These are phyloP conservation scores for Illadopsis cleaveri DNA, from an alignment of 2,113 vertebrate genomes.

Conservation along the genomic window DNA sequence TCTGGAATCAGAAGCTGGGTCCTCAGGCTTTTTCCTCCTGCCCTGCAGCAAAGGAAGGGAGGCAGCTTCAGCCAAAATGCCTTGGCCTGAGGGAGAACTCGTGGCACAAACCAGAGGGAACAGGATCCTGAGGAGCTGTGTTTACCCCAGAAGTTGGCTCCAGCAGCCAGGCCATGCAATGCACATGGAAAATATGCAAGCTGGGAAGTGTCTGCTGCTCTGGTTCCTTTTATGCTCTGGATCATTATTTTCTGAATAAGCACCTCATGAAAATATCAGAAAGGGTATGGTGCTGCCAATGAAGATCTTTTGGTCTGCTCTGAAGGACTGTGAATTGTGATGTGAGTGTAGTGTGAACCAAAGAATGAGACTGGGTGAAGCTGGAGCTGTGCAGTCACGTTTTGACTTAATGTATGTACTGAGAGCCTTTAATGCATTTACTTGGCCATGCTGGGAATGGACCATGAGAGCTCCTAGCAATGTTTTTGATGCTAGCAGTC, in stretches of 20 bases:
- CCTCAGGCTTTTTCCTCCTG: not conserved
- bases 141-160: not conserved
- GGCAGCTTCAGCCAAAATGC: not conserved
- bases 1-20: not conserved
- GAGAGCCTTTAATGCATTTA: not conserved
- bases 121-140: not conserved
- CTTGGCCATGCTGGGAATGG: fast-evolving
- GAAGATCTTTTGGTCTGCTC: not conserved
- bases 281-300: fast-evolving
- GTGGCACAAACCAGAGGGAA: not conserved
- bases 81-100: not conserved
- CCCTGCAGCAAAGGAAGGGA: not conserved
- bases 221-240: not conserved
- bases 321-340: not conserved
- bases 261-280: not conserved
- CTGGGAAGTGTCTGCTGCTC: not conserved
- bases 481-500: not conserved
- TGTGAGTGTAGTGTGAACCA: not conserved
- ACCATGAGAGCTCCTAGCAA: not conserved
- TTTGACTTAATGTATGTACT: not conserved
- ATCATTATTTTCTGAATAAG: not conserved
- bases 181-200: not conserved
- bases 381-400: not conserved
- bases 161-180: not conserved
- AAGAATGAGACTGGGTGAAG: not conserved